A percentile compares a stretch with the other conserved stretches of the same genome.
Evolutionary conservation across 2,888 invertebrate species (phyloP).

Genomic region (Agriopis leucophaearia): DNA sequence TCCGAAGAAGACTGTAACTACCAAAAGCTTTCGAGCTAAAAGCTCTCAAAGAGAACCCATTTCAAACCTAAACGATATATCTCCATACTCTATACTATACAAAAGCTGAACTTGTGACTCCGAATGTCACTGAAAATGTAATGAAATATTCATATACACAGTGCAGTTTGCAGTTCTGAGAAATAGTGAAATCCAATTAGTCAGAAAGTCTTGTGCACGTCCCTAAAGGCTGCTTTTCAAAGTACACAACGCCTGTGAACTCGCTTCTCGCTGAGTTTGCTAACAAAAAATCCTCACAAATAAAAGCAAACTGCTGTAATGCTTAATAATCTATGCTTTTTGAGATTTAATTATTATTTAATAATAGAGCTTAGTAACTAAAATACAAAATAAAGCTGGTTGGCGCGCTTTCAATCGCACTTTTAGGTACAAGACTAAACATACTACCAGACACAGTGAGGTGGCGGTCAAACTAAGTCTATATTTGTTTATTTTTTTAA

Average conservation of each 20-base stretch:
- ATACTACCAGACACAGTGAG: too few relatives aligned
- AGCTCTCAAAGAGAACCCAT: not conserved
- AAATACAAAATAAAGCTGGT: too few relatives aligned
- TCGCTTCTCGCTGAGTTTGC: not conserved
- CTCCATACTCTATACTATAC: not conserved
- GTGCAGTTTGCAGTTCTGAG: constrained; percentile 13
- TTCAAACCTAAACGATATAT: not conserved
- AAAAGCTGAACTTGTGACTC: not conserved
- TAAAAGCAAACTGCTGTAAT: not conserved
- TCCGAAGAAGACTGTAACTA: not conserved
- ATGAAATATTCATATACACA: constrained; percentile 16
- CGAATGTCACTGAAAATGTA: not conserved
- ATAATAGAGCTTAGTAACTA: not conserved
- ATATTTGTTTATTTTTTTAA: too few relatives aligned
- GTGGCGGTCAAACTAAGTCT: too few relatives aligned
- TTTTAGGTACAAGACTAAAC: too few relatives aligned
- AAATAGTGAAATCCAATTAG: constrained; percentile 29
- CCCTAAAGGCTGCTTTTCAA: not conserved
- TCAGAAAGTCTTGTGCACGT: constrained; percentile 1
- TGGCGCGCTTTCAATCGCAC: too few relatives aligned
- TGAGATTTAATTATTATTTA: not conserved
- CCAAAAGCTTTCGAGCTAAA: constrained; percentile 6
- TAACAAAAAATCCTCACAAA: not conserved
- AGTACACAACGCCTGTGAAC: constrained; percentile 1
- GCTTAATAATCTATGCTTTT: not conserved